Conservation (phyloP, 2,113 vertebrate species). For the Phrynosoma platyrhinos region DNA sequence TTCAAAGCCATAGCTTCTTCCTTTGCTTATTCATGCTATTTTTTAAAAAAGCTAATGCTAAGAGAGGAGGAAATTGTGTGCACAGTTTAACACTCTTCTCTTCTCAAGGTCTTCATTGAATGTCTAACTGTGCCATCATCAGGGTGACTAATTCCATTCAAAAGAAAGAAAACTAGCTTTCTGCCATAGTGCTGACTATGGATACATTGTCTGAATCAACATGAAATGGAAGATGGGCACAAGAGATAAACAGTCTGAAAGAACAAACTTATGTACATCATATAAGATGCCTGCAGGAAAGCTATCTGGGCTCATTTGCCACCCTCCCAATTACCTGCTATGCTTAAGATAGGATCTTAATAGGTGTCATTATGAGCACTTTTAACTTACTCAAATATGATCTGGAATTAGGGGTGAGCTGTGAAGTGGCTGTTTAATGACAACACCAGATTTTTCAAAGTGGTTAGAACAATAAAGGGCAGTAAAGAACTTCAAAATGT, state of each 20-base stretch:
- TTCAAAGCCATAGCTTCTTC: conserved; percentile 63
- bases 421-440: not conserved
- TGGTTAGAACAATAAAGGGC: not conserved
- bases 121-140: conserved; percentile 22
- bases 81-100: conserved; percentile 35
- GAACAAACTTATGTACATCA: not conserved
- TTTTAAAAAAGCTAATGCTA: conserved; percentile 58
- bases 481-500: not conserved
- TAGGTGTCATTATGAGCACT: not conserved
- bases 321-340: not conserved
- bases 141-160: not conserved
- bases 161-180: not conserved
- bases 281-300: not conserved
- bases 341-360: not conserved
- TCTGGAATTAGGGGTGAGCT: not conserved
- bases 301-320: not conserved
- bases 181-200: not conserved
- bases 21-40: conserved; percentile 46
- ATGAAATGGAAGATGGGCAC: not conserved
- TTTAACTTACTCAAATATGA: not conserved
- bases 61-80: conserved; percentile 43
- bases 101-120: conserved; percentile 17
- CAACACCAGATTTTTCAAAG: not conserved
- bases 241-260: conserved; percentile 5
- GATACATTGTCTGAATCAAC: conserved; percentile 24